Percentiles rank a stretch among this genome's conserved stretches.
phyloP scores from a whole-genome alignment of 1,140 invertebrate species.

The Hetaerina americana region DNA sequence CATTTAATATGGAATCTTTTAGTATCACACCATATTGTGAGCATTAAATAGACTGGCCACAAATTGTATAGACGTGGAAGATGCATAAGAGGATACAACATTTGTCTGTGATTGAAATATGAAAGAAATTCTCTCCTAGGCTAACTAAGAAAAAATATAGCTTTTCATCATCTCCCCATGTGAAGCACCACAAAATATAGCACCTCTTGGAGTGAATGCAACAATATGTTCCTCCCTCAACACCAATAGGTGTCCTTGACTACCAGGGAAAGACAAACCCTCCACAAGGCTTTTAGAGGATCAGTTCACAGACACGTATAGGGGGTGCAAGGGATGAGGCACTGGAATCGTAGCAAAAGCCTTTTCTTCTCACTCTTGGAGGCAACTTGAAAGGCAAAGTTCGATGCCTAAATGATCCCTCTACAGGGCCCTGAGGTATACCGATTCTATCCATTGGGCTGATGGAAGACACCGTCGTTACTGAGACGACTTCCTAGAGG shows the following conservation, averaged over 20 bases:
- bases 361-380: neutral
- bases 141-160: neutral
- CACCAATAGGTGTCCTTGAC: neutral
- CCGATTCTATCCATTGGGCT: neutral
- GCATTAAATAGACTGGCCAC: neutral
- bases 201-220: neutral
- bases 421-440: neutral
- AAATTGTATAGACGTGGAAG: neutral
- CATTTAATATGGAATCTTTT: neutral
- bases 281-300: neutral
- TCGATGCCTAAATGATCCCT: neutral
- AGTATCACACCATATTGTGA: neutral
- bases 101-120: neutral
- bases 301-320: neutral
- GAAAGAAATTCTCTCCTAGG: neutral
- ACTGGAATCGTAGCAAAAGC: neutral
- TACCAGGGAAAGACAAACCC: neutral
- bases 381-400: neutral
- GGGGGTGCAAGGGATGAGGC: neutral
- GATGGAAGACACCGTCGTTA: neutral
- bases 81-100: neutral
- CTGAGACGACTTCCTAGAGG: conserved; percentile 23
- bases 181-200: neutral
- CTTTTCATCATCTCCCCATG: neutral
- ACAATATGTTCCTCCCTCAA: neutral